phyloP scores from a whole-genome alignment of 2,888 invertebrate genomes.

The Muscina levida region DNA sequence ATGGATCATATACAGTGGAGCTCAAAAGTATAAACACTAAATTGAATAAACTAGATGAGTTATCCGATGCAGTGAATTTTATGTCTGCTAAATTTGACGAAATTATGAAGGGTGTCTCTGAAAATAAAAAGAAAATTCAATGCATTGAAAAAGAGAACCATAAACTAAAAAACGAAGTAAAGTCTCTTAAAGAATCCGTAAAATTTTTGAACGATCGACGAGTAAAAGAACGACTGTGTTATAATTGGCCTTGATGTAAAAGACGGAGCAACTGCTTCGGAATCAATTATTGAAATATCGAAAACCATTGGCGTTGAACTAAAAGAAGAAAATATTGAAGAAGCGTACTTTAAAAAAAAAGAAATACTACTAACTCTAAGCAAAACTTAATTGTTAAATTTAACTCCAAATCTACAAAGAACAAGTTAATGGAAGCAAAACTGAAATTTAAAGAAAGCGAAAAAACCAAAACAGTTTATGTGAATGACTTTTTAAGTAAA shows the following conservation, averaged over 20 bases:
- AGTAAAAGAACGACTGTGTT: slow-evolving; percentile 4
- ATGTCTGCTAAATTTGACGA: too few relatives aligned
- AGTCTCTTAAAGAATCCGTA: slow-evolving; percentile 9
- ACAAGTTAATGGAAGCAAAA: slow-evolving; percentile 26
- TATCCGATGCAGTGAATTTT: too few relatives aligned
- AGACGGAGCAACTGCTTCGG: not conserved
- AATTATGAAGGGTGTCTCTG: too few relatives aligned
- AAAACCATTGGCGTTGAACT: not conserved
- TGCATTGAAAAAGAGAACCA: slow-evolving; percentile 10
- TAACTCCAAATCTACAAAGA: not conserved
- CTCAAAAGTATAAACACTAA: too few relatives aligned
- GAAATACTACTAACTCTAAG: not conserved
- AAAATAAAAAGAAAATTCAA: too few relatives aligned
- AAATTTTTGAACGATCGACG: slow-evolving; percentile 14
- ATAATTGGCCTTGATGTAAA: slow-evolving; percentile 1
- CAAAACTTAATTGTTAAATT: slow-evolving; percentile 28
- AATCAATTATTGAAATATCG: not conserved
- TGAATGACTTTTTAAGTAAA: slow-evolving; percentile 23
- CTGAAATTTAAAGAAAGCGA: slow-evolving; percentile 17
- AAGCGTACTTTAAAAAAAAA: not conserved
- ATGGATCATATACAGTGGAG: too few relatives aligned
- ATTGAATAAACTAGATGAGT: slow-evolving; percentile 30
- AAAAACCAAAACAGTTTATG: slow-evolving; percentile 13
- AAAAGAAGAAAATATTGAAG: not conserved
- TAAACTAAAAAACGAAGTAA: not conserved